A percentile compares a stretch with the other conserved stretches of the same genome.
These are phyloP conservation scores for Uria lomvia DNA, from an alignment of 2,113 vertebrate genomes.

Conservation along the genomic window DNA sequence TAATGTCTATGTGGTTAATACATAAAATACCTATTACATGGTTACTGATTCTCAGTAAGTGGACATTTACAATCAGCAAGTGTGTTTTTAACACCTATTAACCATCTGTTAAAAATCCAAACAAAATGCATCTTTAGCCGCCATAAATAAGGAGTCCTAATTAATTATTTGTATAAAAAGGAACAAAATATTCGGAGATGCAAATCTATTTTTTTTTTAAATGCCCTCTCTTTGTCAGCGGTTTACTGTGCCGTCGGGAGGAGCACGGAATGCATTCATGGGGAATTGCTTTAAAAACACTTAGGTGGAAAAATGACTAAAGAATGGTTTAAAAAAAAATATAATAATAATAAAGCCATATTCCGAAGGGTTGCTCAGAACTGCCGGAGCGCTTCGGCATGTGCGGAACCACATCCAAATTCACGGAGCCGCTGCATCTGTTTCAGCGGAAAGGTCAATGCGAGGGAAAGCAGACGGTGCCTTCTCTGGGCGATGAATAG, in stretches of 20 bases:
- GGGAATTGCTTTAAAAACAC: neutral
- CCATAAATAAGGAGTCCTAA: conserved; percentile 29
- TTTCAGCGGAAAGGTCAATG: conserved; percentile 43
- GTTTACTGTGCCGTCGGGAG: neutral
- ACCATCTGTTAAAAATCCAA: conserved; percentile 57
- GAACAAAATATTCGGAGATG: neutral
- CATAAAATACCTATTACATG: conserved; percentile 57
- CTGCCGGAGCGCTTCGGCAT: neutral
- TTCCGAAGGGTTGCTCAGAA: neutral
- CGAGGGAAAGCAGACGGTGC: conserved; percentile 30
- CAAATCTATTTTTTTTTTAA: neutral
- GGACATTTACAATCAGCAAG: conserved; percentile 58
- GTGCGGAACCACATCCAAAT: neutral
- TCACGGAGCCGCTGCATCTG: neutral
- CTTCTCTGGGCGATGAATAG: conserved; percentile 25
- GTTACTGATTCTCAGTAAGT: conserved; percentile 56
- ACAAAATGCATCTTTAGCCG: conserved; percentile 39
- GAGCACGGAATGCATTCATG: neutral
- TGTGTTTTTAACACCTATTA: conserved; percentile 59
- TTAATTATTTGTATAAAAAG: conserved; percentile 2
- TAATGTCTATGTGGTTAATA: conserved; percentile 31
- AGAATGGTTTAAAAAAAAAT: neutral
- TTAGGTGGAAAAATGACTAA: neutral
- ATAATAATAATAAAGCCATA: neutral
- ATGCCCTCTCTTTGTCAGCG: neutral